Base-by-base conservation (phyloP, 2,113 vertebrate genomes). In the Corythornis vintsioides region DNA sequence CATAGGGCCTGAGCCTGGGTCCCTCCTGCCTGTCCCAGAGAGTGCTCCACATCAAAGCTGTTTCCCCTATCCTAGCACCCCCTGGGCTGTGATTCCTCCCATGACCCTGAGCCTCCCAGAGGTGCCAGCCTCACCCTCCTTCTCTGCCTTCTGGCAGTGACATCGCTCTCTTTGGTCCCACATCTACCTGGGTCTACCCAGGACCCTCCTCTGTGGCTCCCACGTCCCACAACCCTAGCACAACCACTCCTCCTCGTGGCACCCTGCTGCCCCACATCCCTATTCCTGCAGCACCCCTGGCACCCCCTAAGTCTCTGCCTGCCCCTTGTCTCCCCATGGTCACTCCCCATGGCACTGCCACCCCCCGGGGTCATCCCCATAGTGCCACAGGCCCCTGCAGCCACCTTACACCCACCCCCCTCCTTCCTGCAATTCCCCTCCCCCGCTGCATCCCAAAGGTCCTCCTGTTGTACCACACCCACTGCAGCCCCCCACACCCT, bases 161-260 rank as follows among this genome's bases (percentile, higher is more conserved):
- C 22, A 10, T 26, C 64, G 6, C n/a, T 60, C 15, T 0, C 35
- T 42, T 19, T 8, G 42, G 6, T 40, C 40, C 77, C 77, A 77
- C 22, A 29, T 11, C 22, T 2, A 6, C 33, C 0, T 8, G 19
- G 59, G 24, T 1, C 20, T 6, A 0, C 19, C 33, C 4, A 13
- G 61, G 78, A 35, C 7, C 2, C 7, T 7, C 29, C 47, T 31
- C 19, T 3, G n/a, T 10, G 43, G 19, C 22, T 71, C 43, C 56
- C 13, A 3, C 1, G 12, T 10, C 4, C 26, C 4, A 16, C 13
- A 28, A 14, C 2, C 40, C 57, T 15, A 6, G 22, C 67, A 29
- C 50, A 42, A 63, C 33, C 50, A 33, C 55, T 42, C 60, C 10
- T 29, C 15, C 28, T 20, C 43, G 13, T 4, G 21, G 31, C 66